phyloP scores from a whole-genome alignment of 1,140 invertebrate genomes.

The Diuraphis noxia region DNA sequence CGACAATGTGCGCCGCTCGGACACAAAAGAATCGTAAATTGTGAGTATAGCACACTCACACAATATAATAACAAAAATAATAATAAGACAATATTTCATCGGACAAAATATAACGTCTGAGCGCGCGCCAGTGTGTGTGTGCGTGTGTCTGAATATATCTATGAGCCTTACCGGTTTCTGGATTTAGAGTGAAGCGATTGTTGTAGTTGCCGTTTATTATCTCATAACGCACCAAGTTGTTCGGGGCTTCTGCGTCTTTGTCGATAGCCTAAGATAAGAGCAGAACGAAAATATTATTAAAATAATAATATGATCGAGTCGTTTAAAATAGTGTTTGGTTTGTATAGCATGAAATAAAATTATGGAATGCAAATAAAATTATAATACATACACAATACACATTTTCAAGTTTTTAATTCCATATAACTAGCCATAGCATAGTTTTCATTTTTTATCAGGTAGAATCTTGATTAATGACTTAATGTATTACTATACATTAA shows the following conservation, averaged over 20 bases:
- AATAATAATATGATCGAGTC: not conserved
- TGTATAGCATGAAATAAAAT: not conserved
- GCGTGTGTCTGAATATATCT: constrained; percentile 5
- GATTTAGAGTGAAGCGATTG: constrained; percentile 78
- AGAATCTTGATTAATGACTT: too few species aligned
- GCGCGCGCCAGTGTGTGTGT: too few species aligned
- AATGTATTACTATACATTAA: too few species aligned
- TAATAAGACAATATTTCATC: constrained; percentile 51
- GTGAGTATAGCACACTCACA: not conserved
- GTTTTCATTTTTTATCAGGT: not conserved
- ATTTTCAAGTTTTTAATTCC: not conserved
- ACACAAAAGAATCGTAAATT: constrained; percentile 52
- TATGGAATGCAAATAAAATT: not conserved
- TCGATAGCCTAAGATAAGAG: constrained; percentile 69
- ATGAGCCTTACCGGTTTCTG: constrained; percentile 70
- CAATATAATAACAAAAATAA: constrained; percentile 10
- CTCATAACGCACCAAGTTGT: constrained; percentile 84
- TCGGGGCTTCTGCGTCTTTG: constrained; percentile 80
- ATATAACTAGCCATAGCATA: not conserved
- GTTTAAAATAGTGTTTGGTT: not conserved
- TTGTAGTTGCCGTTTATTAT: constrained; percentile 78
- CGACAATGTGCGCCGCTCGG: not conserved
- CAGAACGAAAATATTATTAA: not conserved
- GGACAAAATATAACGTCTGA: not conserved
- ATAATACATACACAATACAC: not conserved